Evolutionary conservation across 2,888 invertebrate species (phyloP).

Genomic region (Chymomyza caudatula): DNA sequence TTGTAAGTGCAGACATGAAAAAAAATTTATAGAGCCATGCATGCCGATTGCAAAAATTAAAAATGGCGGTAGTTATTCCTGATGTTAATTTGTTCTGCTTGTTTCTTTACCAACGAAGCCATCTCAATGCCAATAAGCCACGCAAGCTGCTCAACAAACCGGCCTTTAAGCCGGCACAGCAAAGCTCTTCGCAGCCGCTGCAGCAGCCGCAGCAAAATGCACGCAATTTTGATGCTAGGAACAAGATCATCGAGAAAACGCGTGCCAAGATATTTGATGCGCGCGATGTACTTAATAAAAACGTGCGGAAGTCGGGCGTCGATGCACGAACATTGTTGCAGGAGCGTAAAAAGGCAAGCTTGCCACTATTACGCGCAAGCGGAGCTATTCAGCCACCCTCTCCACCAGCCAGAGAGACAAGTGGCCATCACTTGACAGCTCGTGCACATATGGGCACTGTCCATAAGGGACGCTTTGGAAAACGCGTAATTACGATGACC

Average conservation of each 20-base stretch:
- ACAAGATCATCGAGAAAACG: constrained; percentile 88
- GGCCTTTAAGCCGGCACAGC: constrained; percentile 31
- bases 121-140: constrained; percentile 27
- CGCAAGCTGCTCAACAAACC: constrained; percentile 44
- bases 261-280: constrained; percentile 88
- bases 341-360: constrained; percentile 75
- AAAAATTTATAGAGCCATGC: constrained; percentile 3
- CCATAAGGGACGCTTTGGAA: constrained; percentile 33
- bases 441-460: constrained; percentile 1
- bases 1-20: constrained; percentile 46
- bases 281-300: constrained; percentile 87
- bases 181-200: background rate
- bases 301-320: constrained; percentile 83
- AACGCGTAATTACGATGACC: constrained; percentile 40
- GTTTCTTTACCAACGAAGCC: background rate
- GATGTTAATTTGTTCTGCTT: constrained; percentile 51
- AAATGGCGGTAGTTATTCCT: background rate
- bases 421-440: background rate
- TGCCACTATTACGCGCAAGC: constrained; percentile 10
- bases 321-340: constrained; percentile 87
- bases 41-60: background rate
- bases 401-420: background rate
- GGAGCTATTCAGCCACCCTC: constrained; percentile 15
- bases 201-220: constrained; percentile 10
- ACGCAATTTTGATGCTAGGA: constrained; percentile 82